Evolutionary conservation across 2,888 invertebrate genomes (phyloP).

Genomic region (Blera fallax): DNA sequence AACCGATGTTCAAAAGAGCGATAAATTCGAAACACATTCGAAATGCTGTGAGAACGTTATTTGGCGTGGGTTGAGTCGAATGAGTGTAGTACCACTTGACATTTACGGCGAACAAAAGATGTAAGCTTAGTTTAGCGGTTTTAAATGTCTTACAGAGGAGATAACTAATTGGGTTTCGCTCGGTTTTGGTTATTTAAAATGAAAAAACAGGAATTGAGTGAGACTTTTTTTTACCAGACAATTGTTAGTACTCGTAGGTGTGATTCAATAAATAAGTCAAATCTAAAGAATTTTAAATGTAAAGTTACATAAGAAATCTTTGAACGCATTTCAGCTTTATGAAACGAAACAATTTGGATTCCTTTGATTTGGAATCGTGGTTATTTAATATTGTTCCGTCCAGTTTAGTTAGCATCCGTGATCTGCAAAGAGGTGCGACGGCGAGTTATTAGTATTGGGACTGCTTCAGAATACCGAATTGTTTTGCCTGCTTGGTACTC

Average conservation of each 20-base stretch:
- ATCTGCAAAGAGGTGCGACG: no score
- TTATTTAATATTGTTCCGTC: no score
- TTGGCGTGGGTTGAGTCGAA: conserved; percentile 14
- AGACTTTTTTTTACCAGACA: no score
- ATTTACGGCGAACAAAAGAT: conserved; percentile 23
- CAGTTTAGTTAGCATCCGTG: no score
- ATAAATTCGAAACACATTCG: conserved; percentile 7
- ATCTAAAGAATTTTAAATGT: neutral
- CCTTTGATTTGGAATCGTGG: no score
- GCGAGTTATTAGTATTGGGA: no score
- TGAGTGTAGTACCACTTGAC: conserved; percentile 26
- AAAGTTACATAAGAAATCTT: no score
- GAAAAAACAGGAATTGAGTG: neutral
- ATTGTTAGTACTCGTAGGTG: neutral
- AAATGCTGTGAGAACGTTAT: conserved; percentile 20
- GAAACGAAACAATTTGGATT: no score
- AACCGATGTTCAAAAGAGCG: conserved; percentile 3
- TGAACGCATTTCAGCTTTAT: no score
- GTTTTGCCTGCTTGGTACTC: no score
- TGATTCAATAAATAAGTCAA: neutral
- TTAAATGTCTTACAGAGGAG: neutral
- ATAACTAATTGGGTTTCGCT: conserved; percentile 4
- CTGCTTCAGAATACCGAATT: no score
- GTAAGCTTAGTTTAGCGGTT: conserved; percentile 1
- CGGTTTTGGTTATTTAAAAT: neutral